Evolutionary conservation across 2,888 invertebrate genomes (phyloP).

Genomic region (Patella caerulea): DNA sequence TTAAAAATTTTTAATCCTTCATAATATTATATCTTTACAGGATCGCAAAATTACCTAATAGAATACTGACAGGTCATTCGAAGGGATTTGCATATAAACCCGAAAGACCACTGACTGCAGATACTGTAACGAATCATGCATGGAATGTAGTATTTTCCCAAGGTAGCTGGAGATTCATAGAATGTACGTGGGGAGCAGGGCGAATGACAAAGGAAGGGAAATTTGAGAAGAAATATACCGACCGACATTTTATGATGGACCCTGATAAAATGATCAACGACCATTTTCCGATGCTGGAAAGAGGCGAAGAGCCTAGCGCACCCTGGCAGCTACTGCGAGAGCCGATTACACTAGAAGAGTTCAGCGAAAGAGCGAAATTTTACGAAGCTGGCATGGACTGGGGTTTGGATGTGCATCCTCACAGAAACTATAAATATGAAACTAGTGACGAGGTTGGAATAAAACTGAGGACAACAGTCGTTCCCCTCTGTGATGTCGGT

Average conservation of each 20-base stretch:
- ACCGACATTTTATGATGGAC: constrained; percentile 47
- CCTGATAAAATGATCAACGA: constrained; percentile 45
- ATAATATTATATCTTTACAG: constrained; percentile 20
- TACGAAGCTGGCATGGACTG: constrained; percentile 39
- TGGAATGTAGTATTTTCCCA: constrained; percentile 48
- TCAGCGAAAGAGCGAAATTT: constrained; percentile 42
- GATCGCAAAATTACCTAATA: constrained; percentile 37
- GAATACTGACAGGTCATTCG: constrained; percentile 45
- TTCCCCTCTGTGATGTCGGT: neutral
- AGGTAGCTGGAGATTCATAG: constrained; percentile 47
- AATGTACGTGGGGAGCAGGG: constrained; percentile 52
- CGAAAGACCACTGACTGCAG: constrained; percentile 32
- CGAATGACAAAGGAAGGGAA: constrained; percentile 32
- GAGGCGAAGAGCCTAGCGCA: constrained; percentile 39
- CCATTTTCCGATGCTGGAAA: constrained; percentile 42
- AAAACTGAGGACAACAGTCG: constrained; percentile 13
- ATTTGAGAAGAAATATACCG: constrained; percentile 38
- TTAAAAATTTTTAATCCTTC: too few species aligned
- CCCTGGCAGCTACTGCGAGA: constrained; percentile 42
- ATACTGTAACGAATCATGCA: constrained; percentile 43
- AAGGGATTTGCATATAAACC: constrained; percentile 46
- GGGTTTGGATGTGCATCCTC: constrained; percentile 40
- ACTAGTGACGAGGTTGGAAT: constrained; percentile 39
- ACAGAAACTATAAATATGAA: constrained; percentile 36
- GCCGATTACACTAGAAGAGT: constrained; percentile 41